phyloP scores from a whole-genome alignment of 1,140 invertebrate genomes.

The Caenorhabditis tropicalis region DNA sequence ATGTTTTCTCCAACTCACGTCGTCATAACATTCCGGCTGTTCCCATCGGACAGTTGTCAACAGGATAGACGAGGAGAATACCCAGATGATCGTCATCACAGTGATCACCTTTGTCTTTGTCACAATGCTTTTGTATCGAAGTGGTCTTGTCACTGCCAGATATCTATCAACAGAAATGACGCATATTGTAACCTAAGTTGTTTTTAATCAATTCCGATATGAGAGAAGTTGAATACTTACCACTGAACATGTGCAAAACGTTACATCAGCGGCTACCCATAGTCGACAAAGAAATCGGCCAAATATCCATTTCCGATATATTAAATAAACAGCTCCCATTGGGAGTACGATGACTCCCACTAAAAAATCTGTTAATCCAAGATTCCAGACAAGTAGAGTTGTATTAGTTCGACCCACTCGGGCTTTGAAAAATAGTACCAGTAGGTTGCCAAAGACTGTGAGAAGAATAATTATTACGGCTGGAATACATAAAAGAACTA shows the following conservation, averaged over 20 bases:
- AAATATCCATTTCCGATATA: conserved; percentile 73
- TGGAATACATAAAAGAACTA: conserved; percentile 65
- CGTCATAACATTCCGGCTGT: conserved; percentile 55
- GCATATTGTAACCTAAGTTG: conserved; percentile 69
- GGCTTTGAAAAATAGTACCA: conserved; percentile 69
- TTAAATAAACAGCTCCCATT: conserved; percentile 70
- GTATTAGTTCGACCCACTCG: conserved; percentile 70
- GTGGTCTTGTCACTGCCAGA: conserved; percentile 75
- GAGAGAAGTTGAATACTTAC: conserved; percentile 71
- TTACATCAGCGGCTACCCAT: conserved; percentile 75
- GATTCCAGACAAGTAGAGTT: conserved; percentile 70
- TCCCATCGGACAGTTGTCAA: conserved; percentile 70
- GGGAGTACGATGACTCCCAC: conserved; percentile 75
- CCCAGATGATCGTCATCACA: conserved; percentile 79
- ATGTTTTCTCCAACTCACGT: conserved; percentile 31
- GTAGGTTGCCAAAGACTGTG: conserved; percentile 70
- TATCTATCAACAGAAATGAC: conserved; percentile 76
- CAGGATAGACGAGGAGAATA: conserved; percentile 77
- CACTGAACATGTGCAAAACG: conserved; percentile 76
- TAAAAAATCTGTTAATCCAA: conserved; percentile 73
- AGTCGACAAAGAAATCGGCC: conserved; percentile 74
- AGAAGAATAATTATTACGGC: conserved; percentile 68
- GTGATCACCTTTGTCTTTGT: conserved; percentile 69
- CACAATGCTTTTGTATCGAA: conserved; percentile 74
- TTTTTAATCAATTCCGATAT: no score